A percentile compares a stretch with the other conserved stretches of the same genome.
phyloP scores from a whole-genome alignment of 2,113 vertebrate species.

The Grantiella picta region DNA sequence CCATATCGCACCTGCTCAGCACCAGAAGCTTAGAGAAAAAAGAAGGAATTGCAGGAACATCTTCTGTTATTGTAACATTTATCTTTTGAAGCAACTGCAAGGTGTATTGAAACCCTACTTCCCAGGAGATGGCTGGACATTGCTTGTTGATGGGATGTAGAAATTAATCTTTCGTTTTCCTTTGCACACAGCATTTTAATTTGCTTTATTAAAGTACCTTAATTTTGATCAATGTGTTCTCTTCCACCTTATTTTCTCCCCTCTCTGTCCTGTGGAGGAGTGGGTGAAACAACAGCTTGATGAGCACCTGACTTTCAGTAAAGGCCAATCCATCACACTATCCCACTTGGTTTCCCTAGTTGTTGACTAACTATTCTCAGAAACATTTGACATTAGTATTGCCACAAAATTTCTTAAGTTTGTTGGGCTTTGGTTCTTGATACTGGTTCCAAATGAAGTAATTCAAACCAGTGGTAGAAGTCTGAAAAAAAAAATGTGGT shows the following conservation, averaged over 20 bases:
- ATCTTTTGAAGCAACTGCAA: neutral
- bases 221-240: rapidly evolving
- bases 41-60: rapidly evolving
- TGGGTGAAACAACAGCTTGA: rapidly evolving
- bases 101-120: neutral
- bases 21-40: neutral
- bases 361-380: neutral
- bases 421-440: neutral
- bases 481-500: neutral
- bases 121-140: neutral
- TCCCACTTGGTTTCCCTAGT: neutral
- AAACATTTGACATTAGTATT: neutral
- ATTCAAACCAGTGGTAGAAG: neutral
- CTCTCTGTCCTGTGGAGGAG: neutral
- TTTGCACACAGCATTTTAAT: neutral
- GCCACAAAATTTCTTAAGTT: neutral
- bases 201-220: neutral
- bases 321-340: neutral
- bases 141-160: neutral
- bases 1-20: neutral
- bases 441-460: neutral
- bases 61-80: neutral
- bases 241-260: neutral
- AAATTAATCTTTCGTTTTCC: neutral
- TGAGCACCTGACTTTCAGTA: neutral